Evolutionary conservation across 1,140 invertebrate species (phyloP), one percentile per base, ranked within the genome.

Genomic region (Brachionus plicatilis): DNA sequence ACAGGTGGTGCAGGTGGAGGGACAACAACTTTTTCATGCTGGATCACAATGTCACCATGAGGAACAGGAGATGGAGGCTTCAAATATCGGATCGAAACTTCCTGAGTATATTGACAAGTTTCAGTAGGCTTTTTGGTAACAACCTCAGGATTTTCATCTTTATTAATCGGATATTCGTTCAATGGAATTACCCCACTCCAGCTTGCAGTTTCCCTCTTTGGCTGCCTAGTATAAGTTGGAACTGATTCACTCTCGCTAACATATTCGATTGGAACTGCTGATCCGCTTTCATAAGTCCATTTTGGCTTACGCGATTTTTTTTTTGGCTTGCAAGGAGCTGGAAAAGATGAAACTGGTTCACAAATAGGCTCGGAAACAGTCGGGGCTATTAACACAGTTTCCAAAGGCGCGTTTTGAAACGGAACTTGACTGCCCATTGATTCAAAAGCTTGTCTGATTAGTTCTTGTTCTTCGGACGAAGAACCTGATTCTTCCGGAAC

Each of bases 1-100:
- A 85, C 27, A 6, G 84, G 84, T 20, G 84, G 84, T 8, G 84
- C 84, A 9, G 84, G 50, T 37, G 84, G 84, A 50, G 84, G 84
- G 1, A 37, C 27, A 43, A 41, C 12, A 37, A 20, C 17, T 24
- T 72, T 72, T 47, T 76, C 56, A 41, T 80, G 68, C 17, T 65
- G 20, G 14, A 85, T 79, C n/a, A 79, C 41, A 6, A 85, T 78
- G 5, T 53, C 68, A 24, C 84, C 84, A 41, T 75, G 84, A 41
- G 84, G 84, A 33, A 45, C 33, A 29, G 84, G 84, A 2, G 84
- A 78, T n/a, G 47, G 27, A 27, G 84, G 84, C 20, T 70, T 60
- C 50, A 85, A 43, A 47, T 85, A 85, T 85, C 76, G 33, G 9
- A 85, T 24, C 9, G 72, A 75, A 27, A 85, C 33, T 45, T 79